phyloP scores from a whole-genome alignment of 2,888 invertebrate species.

The Brenthis daphne region DNA sequence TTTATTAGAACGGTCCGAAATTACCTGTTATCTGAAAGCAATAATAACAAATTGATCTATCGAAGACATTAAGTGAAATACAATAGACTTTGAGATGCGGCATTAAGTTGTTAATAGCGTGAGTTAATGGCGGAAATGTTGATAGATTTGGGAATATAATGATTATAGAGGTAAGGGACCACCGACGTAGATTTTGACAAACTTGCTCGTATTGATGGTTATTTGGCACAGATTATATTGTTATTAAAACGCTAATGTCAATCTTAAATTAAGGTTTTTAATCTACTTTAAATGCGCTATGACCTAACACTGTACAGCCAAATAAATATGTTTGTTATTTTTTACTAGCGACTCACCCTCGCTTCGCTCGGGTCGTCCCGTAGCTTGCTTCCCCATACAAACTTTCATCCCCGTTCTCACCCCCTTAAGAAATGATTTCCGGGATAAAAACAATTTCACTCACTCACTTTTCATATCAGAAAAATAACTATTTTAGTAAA shows the following conservation, averaged over 20 bases:
- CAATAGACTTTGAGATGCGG: slow-evolving; percentile 28
- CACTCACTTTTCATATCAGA: too few species aligned
- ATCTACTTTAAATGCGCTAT: background rate
- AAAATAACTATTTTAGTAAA: too few species aligned
- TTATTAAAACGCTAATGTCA: slow-evolving; percentile 2
- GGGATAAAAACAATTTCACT: too few species aligned
- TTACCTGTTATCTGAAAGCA: slow-evolving; percentile 21
- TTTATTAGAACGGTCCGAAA: slow-evolving; percentile 14
- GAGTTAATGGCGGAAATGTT: slow-evolving; percentile 36
- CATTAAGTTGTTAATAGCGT: slow-evolving; percentile 36
- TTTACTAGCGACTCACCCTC: too few species aligned
- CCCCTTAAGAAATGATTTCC: too few species aligned
- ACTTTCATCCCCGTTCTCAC: too few species aligned
- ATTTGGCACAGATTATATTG: slow-evolving; percentile 10
- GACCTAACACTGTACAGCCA: slow-evolving; percentile 2
- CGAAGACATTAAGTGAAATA: slow-evolving; percentile 30
- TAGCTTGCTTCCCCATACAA: too few species aligned
- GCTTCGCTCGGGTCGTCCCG: too few species aligned
- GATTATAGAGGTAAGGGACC: slow-evolving; percentile 45
- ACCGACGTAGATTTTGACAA: slow-evolving; percentile 36
- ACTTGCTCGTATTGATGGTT: slow-evolving; percentile 26
- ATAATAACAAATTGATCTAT: slow-evolving; percentile 33
- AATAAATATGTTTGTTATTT: background rate
- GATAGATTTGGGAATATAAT: slow-evolving; percentile 48
- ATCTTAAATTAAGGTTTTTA: background rate